Conservation (phyloP, 2,888 invertebrate genomes). For the Ectropis crepuscularia region DNA sequence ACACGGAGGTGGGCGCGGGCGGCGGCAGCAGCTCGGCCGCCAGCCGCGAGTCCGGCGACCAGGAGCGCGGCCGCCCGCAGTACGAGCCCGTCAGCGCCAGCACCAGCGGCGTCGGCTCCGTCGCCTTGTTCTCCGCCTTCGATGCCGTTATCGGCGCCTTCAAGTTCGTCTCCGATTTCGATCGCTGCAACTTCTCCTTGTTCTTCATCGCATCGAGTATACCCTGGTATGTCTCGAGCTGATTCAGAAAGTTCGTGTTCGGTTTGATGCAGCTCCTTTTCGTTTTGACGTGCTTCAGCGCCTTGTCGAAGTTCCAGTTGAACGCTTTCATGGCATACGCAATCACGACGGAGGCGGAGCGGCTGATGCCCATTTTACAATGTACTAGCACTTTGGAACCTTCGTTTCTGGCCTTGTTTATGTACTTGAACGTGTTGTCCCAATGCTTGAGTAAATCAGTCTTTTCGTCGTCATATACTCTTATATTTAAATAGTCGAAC, state of each 20-base stretch:
- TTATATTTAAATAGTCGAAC: conserved; percentile 97
- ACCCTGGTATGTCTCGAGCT: conserved; percentile 97
- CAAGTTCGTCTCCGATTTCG: conserved; percentile 96
- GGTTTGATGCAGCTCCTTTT: conserved; percentile 98
- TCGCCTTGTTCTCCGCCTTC: conserved; percentile 84
- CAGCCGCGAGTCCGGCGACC: conserved; percentile 89
- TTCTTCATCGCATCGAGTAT: conserved; percentile 98
- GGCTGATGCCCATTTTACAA: conserved; percentile 99
- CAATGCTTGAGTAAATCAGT: conserved; percentile 98
- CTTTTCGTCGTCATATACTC: conserved; percentile 98
- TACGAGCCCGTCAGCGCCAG: conserved; percentile 81
- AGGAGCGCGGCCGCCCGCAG: conserved; percentile 87
- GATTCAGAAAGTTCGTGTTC: conserved; percentile 96
- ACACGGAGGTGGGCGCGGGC: conserved; percentile 87
- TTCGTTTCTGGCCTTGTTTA: conserved; percentile 94
- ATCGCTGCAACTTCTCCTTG: conserved; percentile 95
- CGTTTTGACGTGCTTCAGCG: conserved; percentile 94
- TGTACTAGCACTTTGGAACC: conserved; percentile 98
- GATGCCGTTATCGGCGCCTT: conserved; percentile 87
- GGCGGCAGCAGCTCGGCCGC: conserved; percentile 86
- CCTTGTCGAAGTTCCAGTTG: conserved; percentile 96
- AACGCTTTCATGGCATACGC: conserved; percentile 99
- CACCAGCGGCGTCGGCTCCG: conserved; percentile 86
- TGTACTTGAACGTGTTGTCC: conserved; percentile 99
- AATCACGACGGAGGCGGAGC: conserved; percentile 98